Evolutionary conservation across 2,797 vertebrate species (phyloP).

Genomic region (Epinephelus awoara): DNA sequence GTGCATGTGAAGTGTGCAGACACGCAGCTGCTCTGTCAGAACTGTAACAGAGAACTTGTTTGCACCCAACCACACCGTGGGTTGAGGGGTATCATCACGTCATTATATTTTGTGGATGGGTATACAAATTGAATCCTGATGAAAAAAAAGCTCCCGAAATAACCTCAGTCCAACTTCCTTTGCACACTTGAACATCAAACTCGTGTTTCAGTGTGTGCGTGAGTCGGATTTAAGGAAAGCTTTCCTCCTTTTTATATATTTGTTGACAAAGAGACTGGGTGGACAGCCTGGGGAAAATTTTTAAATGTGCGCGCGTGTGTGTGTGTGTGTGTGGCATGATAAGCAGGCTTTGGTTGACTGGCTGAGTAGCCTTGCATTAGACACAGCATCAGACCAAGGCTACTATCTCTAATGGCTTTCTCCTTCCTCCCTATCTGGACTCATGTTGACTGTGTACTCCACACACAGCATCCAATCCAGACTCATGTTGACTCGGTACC

Average conservation of each 20-base stretch:
- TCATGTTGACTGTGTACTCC: constrained; percentile 57
- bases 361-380: constrained; percentile 64
- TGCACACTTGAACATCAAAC: not conserved
- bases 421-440: constrained; percentile 62
- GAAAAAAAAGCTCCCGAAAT: not conserved
- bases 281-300: constrained; percentile 31
- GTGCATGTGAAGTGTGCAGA: too few relatives aligned
- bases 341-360: constrained; percentile 71
- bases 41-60: too few relatives aligned
- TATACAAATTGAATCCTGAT: too few relatives aligned
- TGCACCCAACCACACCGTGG: too few relatives aligned
- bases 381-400: constrained; percentile 48
- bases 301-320: not conserved
- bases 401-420: constrained; percentile 78
- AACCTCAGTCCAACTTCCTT: constrained; percentile 2
- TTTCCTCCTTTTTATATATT: constrained; percentile 31
- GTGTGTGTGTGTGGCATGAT: constrained; percentile 55
- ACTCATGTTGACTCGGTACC: constrained; percentile 55
- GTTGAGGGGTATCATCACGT: too few relatives aligned
- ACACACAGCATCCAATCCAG: constrained; percentile 53
- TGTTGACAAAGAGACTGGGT: constrained; percentile 44
- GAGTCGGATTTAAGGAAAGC: constrained; percentile 5
- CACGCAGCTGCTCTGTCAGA: too few relatives aligned
- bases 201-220: not conserved
- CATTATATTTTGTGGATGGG: too few relatives aligned